phyloP scores from a whole-genome alignment of 2,113 vertebrate genomes.

The Rhinogobius similis region DNA sequence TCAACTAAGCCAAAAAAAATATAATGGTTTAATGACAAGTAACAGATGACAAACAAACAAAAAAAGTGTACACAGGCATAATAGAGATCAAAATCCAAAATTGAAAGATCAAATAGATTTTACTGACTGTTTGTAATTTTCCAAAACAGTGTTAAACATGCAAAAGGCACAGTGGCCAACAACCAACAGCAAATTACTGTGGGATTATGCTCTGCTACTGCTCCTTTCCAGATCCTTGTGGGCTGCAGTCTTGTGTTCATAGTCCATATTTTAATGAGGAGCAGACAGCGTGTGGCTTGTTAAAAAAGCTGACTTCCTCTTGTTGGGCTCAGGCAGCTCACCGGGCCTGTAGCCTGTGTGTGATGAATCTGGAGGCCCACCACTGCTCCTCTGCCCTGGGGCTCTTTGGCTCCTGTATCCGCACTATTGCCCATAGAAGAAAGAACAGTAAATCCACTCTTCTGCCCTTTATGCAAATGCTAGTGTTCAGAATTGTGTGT shows the following conservation, averaged over 20 bases:
- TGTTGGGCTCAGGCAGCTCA: conserved; percentile 51
- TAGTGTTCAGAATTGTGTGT: neutral
- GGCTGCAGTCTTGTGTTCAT: conserved; percentile 63
- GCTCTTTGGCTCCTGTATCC: conserved; percentile 59
- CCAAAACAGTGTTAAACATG: conserved; percentile 59
- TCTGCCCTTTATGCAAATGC: neutral
- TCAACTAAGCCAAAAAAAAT: neutral
- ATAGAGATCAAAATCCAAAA: conserved; percentile 38
- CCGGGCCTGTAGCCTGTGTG: conserved; percentile 45
- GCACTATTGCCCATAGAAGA: conserved; percentile 45
- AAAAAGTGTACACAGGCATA: conserved; percentile 27
- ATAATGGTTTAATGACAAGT: neutral
- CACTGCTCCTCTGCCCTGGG: conserved; percentile 47
- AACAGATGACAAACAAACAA: conserved; percentile 2
- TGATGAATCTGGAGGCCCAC: conserved; percentile 53
- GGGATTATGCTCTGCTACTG: conserved; percentile 60
- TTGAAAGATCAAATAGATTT: conserved; percentile 38
- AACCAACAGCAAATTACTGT: conserved; percentile 58
- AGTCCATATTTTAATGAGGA: conserved; percentile 72
- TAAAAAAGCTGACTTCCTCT: conserved; percentile 62
- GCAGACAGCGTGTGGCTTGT: conserved; percentile 70
- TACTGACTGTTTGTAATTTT: conserved; percentile 64
- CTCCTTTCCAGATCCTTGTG: conserved; percentile 66
- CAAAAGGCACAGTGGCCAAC: conserved; percentile 39
- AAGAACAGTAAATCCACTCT: conserved; percentile 39